Base-by-base conservation (phyloP, 2,113 vertebrate genomes). In the Atlantisia rogersi region DNA sequence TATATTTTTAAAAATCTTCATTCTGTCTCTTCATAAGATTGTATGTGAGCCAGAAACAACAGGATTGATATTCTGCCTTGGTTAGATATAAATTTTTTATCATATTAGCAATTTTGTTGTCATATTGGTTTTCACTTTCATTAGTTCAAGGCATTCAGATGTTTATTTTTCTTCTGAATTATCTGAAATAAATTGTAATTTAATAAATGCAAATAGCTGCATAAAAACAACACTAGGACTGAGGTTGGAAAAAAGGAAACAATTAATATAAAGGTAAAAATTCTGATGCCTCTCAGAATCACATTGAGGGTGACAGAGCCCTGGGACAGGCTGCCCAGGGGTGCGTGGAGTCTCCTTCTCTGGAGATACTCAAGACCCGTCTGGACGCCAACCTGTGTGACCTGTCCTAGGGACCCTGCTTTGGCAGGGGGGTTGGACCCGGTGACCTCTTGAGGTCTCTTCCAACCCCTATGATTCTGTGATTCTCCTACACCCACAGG, bases 1-100 rank as follows among this genome's bases (percentile, higher is more conserved):
- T 58, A 10, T 56, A 64, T 85, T 77, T 90, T 60, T 0, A 15
- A 26, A 10, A 55, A 40, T 35, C 70, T 88, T 92, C 31, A 19
- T 91, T 91, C 56, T 12, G 2, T 52, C 46, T 88, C 76, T 86
- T 85, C 25, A 2, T 67, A 50, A 94, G 58, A 75, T 74, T 68
- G 88, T 87, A 73, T 62, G 16, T 32, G 44, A 94, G 86, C 70
- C 78, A 95, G 89, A 91, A 95, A 76, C 82, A 92, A 74, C 55
- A 73, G 84, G 81, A 92, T n/a, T 95, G 87, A 92, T 95, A 91
- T 88, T 94, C 86, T 92, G 77, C 69, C 77, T 89, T 89, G 42
- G 60, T 85, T 87, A 68, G 52, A 69, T 87, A 64, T 50, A 90
- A 69, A 16, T 90, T 88, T 97, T 95, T 94, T 73, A 95, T 91